phyloP scores from a whole-genome alignment of 2,888 invertebrate species.

The Drosophila koepferae region DNA sequence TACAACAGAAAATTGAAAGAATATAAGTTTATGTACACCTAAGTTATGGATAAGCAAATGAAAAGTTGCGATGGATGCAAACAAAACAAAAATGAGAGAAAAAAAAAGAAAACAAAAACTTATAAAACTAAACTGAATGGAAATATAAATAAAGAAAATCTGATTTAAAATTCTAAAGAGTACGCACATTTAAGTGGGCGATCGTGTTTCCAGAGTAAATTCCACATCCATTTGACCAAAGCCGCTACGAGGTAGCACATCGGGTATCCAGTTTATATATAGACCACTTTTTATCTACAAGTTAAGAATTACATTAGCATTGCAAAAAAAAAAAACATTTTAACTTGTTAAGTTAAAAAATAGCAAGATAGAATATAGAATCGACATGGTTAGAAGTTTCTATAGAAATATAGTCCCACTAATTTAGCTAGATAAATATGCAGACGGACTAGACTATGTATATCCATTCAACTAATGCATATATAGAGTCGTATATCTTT shows the following conservation, averaged over 20 bases:
- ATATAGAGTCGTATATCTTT: not conserved
- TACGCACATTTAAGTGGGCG: constrained; percentile 18
- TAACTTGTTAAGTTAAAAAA: not conserved
- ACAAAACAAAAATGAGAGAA: constrained; percentile 11
- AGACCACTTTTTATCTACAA: constrained; percentile 88
- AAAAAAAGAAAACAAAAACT: constrained; percentile 43
- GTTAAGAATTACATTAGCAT: not conserved
- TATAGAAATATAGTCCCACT: not conserved
- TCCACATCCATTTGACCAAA: constrained; percentile 90
- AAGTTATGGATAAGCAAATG: constrained; percentile 74
- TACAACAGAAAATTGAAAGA: constrained; percentile 36
- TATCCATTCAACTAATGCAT: too few relatives aligned
- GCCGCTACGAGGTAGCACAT: constrained; percentile 88
- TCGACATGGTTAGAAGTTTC: not conserved
- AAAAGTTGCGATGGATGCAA: constrained; percentile 65
- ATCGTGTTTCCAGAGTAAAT: constrained; percentile 89
- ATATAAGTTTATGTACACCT: constrained; percentile 65
- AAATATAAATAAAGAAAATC: constrained; percentile 70
- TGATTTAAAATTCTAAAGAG: constrained; percentile 35
- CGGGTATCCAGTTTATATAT: constrained; percentile 91
- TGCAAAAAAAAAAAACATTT: not conserved
- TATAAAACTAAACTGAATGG: constrained; percentile 68
- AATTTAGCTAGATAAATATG: not conserved
- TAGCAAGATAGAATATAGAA: too few relatives aligned
- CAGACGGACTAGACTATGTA: not conserved